Evolutionary conservation across 2,113 vertebrate species (phyloP).

Genomic region (Hippopotamus amphibius): DNA sequence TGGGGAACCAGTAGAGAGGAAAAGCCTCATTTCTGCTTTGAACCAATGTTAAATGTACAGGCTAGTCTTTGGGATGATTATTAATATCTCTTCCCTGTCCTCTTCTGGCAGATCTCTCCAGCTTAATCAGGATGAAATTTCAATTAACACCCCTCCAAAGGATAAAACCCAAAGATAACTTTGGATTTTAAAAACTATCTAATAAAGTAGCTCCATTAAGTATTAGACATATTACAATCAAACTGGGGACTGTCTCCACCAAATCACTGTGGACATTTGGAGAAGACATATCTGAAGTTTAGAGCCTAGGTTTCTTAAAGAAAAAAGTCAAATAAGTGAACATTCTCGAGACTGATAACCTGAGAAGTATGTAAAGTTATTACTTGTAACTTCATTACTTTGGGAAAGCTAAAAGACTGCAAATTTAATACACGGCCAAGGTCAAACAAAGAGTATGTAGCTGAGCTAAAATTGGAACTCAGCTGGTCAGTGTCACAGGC

Average conservation of each 20-base stretch:
- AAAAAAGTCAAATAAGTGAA: background rate
- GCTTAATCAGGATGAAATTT: slow-evolving; percentile 6
- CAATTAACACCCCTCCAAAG: background rate
- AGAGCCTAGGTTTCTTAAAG: background rate
- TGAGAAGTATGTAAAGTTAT: background rate
- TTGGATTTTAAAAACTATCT: background rate
- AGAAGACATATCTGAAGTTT: background rate
- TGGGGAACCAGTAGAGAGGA: background rate
- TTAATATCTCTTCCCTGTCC: background rate
- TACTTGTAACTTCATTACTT: background rate
- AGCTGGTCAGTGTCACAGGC: background rate
- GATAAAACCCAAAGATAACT: background rate
- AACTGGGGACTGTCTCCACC: background rate
- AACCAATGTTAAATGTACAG: background rate
- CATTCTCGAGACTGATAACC: background rate
- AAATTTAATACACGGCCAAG: background rate
- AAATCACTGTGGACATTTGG: background rate
- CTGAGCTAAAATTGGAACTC: background rate
- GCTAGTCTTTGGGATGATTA: background rate
- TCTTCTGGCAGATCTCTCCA: background rate
- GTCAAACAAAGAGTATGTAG: background rate
- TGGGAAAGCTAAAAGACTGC: background rate
- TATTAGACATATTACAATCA: background rate
- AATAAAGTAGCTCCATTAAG: background rate
- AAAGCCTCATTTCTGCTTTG: background rate